Percentiles rank a stretch among this genome's conserved stretches.
phyloP scores from a whole-genome alignment of 2,113 vertebrate species.

The Urocitellus parryii region DNA sequence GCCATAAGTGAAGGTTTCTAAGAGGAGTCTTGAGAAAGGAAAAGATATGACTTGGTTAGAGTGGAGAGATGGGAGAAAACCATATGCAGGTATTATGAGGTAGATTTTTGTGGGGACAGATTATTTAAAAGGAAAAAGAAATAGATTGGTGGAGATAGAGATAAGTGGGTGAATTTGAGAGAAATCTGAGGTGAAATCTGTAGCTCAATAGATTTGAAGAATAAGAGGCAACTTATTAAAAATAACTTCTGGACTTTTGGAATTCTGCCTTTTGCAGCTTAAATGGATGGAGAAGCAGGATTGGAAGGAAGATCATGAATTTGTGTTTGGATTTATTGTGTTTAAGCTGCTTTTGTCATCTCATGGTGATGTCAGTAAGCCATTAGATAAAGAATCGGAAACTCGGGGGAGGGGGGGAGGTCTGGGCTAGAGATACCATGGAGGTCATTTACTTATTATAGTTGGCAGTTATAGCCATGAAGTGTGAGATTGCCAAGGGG shows the following conservation, averaged over 20 bases:
- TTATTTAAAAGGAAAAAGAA: constrained; percentile 23
- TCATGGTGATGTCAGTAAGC: not conserved
- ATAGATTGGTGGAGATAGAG: not conserved
- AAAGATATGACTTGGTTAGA: not conserved
- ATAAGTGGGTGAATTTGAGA: not conserved
- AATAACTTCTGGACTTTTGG: not conserved
- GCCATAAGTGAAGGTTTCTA: not conserved
- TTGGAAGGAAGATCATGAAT: not conserved
- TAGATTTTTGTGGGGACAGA: constrained; percentile 43
- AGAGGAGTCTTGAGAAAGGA: constrained; percentile 26
- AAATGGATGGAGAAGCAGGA: not conserved
- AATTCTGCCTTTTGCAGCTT: not conserved
- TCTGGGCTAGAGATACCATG: not conserved
- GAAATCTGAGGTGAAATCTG: not conserved
- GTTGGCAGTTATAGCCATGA: not conserved
- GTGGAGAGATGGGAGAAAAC: not conserved
- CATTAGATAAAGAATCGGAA: not conserved
- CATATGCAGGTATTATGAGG: not conserved
- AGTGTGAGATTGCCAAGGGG: not conserved
- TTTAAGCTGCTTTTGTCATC: constrained; percentile 6
- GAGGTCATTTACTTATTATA: constrained; percentile 10
- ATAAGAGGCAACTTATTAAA: not conserved
- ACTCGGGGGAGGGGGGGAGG: not conserved
- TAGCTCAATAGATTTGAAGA: not conserved
- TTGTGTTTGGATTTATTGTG: not conserved